phyloP scores from a whole-genome alignment of 2,888 invertebrate species.

The Lapara coniferarum region DNA sequence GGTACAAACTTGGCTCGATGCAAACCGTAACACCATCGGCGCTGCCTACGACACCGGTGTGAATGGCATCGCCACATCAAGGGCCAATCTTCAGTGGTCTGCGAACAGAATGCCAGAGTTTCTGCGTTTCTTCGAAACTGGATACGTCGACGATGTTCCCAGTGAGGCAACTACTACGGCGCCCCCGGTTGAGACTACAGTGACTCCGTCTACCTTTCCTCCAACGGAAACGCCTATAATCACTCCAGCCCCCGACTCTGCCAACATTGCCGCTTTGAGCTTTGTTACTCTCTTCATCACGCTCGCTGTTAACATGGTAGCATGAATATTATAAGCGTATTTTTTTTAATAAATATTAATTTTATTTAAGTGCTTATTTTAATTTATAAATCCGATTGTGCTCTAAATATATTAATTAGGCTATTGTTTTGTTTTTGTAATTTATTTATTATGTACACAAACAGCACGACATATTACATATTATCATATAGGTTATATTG shows the following conservation, averaged over 20 bases:
- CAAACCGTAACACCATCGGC: conserved; percentile 51
- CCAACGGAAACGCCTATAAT: background rate
- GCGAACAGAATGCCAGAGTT: conserved; percentile 55
- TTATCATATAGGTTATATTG: too few species aligned
- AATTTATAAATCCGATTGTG: too few species aligned
- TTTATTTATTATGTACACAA: too few species aligned
- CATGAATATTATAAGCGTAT: conserved; percentile 25
- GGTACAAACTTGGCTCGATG: conserved; percentile 62
- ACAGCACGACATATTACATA: too few species aligned
- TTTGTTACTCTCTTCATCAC: conserved; percentile 55
- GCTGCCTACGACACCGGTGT: conserved; percentile 52
- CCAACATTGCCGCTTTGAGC: conserved; percentile 60
- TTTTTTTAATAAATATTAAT: conserved; percentile 31
- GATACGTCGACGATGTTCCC: conserved; percentile 58
- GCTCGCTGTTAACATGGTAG: conserved; percentile 49
- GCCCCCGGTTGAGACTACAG: conserved; percentile 25
- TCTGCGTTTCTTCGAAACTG: conserved; percentile 58
- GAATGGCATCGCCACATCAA: conserved; percentile 50
- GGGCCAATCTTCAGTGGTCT: conserved; percentile 61
- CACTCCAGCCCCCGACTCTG: conserved; percentile 42
- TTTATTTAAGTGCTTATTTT: conserved; percentile 1
- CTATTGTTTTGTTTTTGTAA: too few species aligned
- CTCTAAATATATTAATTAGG: too few species aligned
- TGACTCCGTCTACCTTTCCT: conserved; percentile 17
- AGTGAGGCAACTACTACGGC: conserved; percentile 34